Evolutionary conservation across 2,113 vertebrate genomes (phyloP).

Genomic region (Ammodytes dubius): DNA sequence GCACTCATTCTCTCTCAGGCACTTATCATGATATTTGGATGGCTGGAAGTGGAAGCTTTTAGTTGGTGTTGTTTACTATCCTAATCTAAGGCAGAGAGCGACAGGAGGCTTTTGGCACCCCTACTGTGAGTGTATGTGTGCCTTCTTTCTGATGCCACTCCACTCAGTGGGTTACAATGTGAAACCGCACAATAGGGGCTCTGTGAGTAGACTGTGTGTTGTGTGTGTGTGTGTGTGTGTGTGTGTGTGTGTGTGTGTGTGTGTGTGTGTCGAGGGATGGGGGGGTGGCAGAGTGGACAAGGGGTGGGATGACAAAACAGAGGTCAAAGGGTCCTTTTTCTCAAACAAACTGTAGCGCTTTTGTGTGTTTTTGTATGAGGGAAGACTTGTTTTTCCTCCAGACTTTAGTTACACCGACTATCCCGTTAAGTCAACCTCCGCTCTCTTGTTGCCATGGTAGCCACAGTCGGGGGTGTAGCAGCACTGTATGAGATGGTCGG

Average conservation of each 20-base stretch:
- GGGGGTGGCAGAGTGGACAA: slow-evolving; percentile 46
- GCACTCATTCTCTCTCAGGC: slow-evolving; percentile 25
- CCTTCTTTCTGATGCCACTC: slow-evolving; percentile 43
- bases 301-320: slow-evolving; percentile 56
- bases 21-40: neutral
- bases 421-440: slow-evolving; percentile 55
- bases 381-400: slow-evolving; percentile 42
- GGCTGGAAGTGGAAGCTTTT: neutral
- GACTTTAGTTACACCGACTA: slow-evolving; percentile 39
- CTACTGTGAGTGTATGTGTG: slow-evolving; percentile 28
- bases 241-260: neutral
- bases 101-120: slow-evolving; percentile 18
- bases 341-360: slow-evolving; percentile 48
- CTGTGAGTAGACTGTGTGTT: slow-evolving; percentile 65
- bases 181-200: slow-evolving; percentile 70
- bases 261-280: slow-evolving; percentile 28
- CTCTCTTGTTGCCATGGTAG: slow-evolving; percentile 47
- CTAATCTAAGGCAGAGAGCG: slow-evolving; percentile 15
- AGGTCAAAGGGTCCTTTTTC: slow-evolving; percentile 58
- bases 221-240: neutral
- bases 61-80: slow-evolving; percentile 45
- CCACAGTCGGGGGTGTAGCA: slow-evolving; percentile 20
- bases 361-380: slow-evolving; percentile 40
- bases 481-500: neutral
- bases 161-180: slow-evolving; percentile 63